Percentiles rank a stretch among this genome's conserved stretches.
These are phyloP conservation scores for Pachymerium ferrugineum DNA, from an alignment of 2,888 invertebrate species.

Conservation along the genomic window DNA sequence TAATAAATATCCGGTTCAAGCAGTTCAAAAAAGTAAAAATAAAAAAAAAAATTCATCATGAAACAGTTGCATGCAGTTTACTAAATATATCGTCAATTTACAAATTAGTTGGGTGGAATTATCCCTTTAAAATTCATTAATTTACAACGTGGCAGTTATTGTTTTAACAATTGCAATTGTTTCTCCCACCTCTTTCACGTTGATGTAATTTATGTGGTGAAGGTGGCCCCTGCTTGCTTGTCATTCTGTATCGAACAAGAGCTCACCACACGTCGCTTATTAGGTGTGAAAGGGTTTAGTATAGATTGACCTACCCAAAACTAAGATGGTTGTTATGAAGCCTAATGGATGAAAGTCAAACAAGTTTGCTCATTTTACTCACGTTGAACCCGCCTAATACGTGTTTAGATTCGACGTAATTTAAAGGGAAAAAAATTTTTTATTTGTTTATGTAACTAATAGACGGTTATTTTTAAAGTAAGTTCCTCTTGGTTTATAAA, in stretches of 20 bases:
- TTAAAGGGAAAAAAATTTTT: too few relatives aligned
- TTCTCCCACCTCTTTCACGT: background rate
- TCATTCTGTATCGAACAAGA: too few relatives aligned
- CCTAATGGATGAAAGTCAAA: background rate
- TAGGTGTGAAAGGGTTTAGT: background rate
- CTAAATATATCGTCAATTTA: too few relatives aligned
- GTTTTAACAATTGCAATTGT: background rate
- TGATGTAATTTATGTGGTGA: background rate
- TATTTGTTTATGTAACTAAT: background rate
- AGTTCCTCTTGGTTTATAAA: conserved; percentile 1
- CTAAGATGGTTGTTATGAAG: background rate
- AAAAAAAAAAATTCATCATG: too few relatives aligned
- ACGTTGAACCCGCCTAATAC: too few relatives aligned
- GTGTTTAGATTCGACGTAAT: background rate
- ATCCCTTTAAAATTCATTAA: conserved; percentile 10
- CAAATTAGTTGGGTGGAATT: too few relatives aligned
- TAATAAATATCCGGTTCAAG: too few relatives aligned
- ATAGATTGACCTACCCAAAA: background rate
- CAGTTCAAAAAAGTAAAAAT: too few relatives aligned
- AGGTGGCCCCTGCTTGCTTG: too few relatives aligned
- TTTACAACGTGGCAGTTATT: background rate
- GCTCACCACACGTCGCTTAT: background rate
- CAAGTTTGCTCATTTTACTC: background rate
- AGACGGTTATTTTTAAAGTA: background rate
- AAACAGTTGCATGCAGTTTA: too few relatives aligned